Evolutionary conservation across 2,797 vertebrate genomes (phyloP).

Genomic region (Argya squamiceps): DNA sequence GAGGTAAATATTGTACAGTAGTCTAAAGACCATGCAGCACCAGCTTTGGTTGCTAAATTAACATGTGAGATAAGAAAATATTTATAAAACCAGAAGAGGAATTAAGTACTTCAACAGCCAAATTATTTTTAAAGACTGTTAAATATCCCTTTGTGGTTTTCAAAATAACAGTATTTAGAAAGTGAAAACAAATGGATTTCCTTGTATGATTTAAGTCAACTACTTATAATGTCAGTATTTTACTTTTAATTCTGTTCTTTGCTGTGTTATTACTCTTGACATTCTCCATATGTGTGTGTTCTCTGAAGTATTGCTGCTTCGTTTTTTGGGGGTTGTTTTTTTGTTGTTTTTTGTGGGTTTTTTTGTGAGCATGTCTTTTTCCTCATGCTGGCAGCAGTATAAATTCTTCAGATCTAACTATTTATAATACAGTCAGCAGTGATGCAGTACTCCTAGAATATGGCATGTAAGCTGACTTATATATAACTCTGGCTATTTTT

Average conservation of each 20-base stretch:
- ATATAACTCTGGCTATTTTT: not conserved
- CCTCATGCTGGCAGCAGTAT: not conserved
- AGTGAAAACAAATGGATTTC: not conserved
- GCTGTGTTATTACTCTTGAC: not conserved
- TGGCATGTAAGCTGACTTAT: not conserved
- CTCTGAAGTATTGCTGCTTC: not conserved
- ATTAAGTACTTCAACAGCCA: not conserved
- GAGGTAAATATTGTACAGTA: not conserved
- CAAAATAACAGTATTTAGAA: not conserved
- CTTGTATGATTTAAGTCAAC: not conserved
- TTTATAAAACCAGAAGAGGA: not conserved
- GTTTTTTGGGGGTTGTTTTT: not conserved
- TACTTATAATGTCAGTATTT: not conserved
- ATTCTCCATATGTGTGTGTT: not conserved
- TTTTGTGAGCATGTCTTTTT: not conserved
- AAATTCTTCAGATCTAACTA: not conserved
- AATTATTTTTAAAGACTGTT: not conserved
- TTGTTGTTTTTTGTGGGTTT: not conserved
- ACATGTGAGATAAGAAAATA: not conserved
- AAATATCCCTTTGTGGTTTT: not conserved
- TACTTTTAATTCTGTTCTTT: not conserved
- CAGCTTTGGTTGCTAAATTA: not conserved
- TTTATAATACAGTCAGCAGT: constrained; percentile 6
- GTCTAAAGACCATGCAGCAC: not conserved
- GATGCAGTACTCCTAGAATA: not conserved